Conservation (phyloP, 2,113 vertebrate genomes). For the Oxyura jamaicensis region DNA sequence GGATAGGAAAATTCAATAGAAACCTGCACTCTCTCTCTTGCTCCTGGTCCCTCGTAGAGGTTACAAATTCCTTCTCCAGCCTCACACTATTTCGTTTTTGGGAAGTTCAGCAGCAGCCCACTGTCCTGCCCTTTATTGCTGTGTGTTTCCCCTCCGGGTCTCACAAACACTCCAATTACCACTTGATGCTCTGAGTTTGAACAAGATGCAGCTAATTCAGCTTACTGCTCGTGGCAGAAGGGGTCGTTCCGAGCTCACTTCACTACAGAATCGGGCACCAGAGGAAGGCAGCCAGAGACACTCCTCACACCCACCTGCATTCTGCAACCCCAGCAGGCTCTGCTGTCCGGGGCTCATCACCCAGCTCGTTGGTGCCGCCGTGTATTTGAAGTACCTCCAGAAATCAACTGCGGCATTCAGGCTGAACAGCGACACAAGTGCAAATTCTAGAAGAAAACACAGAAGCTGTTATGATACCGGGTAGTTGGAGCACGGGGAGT, state of each 20-base stretch:
- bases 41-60: fast-evolving
- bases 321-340: constrained; percentile 84
- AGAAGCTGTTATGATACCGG: fast-evolving
- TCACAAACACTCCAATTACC: not conserved
- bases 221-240: fast-evolving
- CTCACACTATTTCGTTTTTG: not conserved
- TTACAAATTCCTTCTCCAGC: not conserved
- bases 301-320: constrained; percentile 70
- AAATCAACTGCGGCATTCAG: constrained; percentile 95
- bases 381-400: constrained; percentile 96
- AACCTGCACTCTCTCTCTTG: not conserved
- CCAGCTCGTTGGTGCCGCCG: constrained; percentile 85
- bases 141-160: fast-evolving
- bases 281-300: not conserved
- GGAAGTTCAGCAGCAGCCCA: not conserved
- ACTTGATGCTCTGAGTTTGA: not conserved
- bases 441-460: constrained; percentile 79
- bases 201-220: not conserved
- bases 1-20: not conserved
- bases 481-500: fast-evolving
- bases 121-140: not conserved
- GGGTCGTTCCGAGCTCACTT: not conserved
- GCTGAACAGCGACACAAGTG: constrained; percentile 88
- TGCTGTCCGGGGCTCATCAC: constrained; percentile 86
- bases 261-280: not conserved